These are phyloP conservation scores for Jaculus jaculus DNA, from an alignment of 2,113 vertebrate species.

Conservation along the genomic window DNA sequence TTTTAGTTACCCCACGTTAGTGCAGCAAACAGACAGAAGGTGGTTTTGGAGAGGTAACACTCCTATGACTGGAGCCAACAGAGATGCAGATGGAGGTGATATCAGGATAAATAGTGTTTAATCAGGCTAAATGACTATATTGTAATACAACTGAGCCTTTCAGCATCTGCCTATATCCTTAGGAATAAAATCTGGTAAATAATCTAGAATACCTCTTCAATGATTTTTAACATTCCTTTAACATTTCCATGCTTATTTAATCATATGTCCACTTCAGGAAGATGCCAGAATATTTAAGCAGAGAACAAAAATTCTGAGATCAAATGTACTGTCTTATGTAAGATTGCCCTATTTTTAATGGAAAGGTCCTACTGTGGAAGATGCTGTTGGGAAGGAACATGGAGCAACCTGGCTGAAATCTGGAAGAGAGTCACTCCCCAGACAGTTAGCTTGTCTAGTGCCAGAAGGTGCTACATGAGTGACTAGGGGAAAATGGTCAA, in stretches of 20 bases:
- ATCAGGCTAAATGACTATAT: background rate
- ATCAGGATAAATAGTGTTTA: background rate
- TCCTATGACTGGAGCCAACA: background rate
- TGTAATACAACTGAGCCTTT: background rate
- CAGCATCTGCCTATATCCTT: background rate
- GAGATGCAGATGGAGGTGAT: background rate
- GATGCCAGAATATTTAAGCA: constrained; percentile 7
- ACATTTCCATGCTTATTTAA: constrained; percentile 37
- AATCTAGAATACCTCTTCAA: constrained; percentile 17
- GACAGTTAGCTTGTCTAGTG: no score
- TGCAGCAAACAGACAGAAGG: background rate
- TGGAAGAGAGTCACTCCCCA: no score
- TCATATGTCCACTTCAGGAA: constrained; percentile 32
- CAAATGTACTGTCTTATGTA: constrained; percentile 15
- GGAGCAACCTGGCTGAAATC: no score
- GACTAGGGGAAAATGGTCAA: no score
- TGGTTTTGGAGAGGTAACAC: background rate
- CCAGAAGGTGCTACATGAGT: no score
- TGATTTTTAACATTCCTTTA: constrained; percentile 45
- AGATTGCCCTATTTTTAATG: background rate
- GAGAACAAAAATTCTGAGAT: constrained; percentile 29
- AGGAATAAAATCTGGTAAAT: constrained; percentile 36
- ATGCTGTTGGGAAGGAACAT: no score
- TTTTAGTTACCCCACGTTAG: background rate
- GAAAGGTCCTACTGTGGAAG: no score